Percentiles rank a stretch among this genome's conserved stretches.
Evolutionary conservation across 2,113 vertebrate genomes (phyloP).

Genomic region (Tetrax tetrax): DNA sequence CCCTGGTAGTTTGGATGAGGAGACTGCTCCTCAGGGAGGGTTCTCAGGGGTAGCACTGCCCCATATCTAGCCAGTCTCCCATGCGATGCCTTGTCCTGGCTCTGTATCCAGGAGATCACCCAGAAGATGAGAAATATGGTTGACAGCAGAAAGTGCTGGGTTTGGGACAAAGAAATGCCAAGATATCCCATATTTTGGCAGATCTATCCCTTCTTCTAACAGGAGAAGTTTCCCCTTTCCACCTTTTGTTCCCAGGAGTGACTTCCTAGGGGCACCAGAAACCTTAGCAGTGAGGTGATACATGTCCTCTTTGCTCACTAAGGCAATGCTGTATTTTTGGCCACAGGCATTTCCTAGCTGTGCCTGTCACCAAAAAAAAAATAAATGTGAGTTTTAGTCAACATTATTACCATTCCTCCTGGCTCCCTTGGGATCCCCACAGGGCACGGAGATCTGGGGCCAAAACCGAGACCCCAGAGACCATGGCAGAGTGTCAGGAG

Average conservation of each 20-base stretch:
- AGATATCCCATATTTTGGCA: not conserved
- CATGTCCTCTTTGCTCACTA: not conserved
- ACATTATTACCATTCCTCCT: not conserved
- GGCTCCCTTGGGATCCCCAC: not conserved
- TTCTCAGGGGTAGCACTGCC: not conserved
- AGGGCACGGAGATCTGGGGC: not conserved
- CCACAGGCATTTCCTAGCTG: not conserved
- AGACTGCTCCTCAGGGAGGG: not conserved
- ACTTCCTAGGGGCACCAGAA: not conserved
- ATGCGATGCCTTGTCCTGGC: not conserved
- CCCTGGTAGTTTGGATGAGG: not conserved
- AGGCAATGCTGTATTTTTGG: not conserved
- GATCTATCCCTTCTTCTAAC: not conserved
- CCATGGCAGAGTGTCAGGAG: accelerated
- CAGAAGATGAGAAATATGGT: not conserved
- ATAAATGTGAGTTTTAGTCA: accelerated
- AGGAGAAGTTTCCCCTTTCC: not conserved
- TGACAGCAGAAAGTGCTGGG: not conserved
- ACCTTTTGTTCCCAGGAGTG: not conserved
- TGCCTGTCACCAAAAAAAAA: not conserved
- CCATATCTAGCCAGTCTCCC: not conserved
- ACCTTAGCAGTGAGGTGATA: not conserved
- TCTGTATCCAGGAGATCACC: not conserved
- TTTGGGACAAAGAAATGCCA: not conserved
- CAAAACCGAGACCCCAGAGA: not conserved